Conservation (phyloP, 1,140 invertebrate genomes). For the Neodiprion virginianus region DNA sequence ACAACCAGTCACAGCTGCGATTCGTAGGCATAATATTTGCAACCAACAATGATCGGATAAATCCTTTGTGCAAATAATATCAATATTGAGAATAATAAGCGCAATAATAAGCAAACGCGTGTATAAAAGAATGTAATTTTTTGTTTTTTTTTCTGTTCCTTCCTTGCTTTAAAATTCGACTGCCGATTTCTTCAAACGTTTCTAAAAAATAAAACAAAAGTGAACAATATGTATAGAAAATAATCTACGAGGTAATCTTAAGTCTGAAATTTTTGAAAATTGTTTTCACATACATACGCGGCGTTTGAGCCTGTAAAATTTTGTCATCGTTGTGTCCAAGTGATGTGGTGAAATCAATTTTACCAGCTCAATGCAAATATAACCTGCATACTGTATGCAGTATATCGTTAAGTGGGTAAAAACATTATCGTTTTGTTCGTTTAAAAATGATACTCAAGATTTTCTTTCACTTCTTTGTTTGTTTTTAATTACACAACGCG, state of each 20-base stretch:
- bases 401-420: constrained; percentile 32
- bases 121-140: not conserved
- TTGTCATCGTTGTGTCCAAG: not conserved
- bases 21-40: not conserved
- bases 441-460: constrained; percentile 26
- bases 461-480: too few relatives aligned
- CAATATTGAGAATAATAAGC: not conserved
- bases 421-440: constrained; percentile 24
- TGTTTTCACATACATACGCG: too few relatives aligned
- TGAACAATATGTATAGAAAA: not conserved
- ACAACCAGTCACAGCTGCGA: not conserved
- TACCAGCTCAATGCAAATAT: not conserved
- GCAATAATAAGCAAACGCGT: not conserved
- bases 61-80: constrained; percentile 5
- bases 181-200: not conserved
- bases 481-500: constrained; percentile 31
- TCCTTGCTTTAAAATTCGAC: not conserved
- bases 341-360: not conserved
- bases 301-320: not conserved
- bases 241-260: not conserved
- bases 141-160: not conserved
- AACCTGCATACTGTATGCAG: too few relatives aligned
- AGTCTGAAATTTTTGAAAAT: not conserved
- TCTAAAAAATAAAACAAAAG: not conserved
- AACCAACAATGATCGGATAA: not conserved